Conservation (phyloP, 2,888 invertebrate species). For the Neoitamus cyanurus region DNA sequence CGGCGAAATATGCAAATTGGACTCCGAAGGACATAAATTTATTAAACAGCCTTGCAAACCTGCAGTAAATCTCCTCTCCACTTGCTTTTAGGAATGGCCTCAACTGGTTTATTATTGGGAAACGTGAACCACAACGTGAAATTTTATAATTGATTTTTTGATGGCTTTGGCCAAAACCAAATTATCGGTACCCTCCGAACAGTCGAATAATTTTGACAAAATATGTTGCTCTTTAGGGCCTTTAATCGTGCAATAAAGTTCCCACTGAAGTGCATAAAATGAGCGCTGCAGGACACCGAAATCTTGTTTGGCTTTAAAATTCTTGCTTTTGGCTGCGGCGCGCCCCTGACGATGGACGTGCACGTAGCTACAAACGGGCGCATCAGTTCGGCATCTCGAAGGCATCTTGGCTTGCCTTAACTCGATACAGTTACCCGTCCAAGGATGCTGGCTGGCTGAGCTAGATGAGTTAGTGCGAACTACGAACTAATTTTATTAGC, state of each 20-base stretch:
- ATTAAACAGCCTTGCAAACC: too few relatives aligned
- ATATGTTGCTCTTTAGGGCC: conserved; percentile 21
- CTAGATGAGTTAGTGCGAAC: conserved; percentile 11
- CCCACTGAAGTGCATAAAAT: neutral
- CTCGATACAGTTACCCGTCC: neutral
- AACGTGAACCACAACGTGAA: neutral
- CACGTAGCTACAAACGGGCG: neutral
- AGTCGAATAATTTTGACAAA: conserved; percentile 39
- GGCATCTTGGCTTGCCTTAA: neutral
- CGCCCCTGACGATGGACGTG: neutral
- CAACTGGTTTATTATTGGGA: neutral
- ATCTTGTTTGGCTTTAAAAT: conserved; percentile 26
- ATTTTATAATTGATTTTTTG: neutral
- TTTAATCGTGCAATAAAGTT: conserved; percentile 38
- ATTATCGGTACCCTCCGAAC: neutral
- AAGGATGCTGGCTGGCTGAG: conserved; percentile 2
- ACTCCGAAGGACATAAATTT: too few relatives aligned
- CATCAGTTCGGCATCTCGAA: neutral
- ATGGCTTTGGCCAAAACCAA: neutral
- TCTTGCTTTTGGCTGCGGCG: neutral
- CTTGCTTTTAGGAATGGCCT: neutral
- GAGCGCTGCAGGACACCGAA: conserved; percentile 27
- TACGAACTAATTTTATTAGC: conserved; percentile 35
- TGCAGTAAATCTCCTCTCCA: too few relatives aligned
- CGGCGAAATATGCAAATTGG: too few relatives aligned